phyloP scores from a whole-genome alignment of 2,888 invertebrate species.

The Congeria kusceri region DNA sequence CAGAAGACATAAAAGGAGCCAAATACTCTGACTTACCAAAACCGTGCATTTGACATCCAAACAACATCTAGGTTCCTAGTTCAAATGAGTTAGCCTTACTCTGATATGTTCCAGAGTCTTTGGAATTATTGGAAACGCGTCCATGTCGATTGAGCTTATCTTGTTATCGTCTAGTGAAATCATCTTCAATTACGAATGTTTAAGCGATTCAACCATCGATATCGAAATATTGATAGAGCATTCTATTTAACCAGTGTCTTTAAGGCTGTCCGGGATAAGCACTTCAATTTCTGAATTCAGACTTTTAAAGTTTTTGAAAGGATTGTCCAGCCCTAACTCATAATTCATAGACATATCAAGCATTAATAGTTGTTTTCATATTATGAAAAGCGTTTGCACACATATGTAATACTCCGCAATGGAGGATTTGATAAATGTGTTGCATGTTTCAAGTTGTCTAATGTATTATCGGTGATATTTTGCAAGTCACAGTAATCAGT shows the following conservation, averaged over 20 bases:
- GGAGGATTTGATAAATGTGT: constrained; percentile 11
- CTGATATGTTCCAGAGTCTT: constrained; percentile 11
- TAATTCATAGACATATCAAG: constrained; percentile 38
- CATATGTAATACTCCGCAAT: constrained; percentile 23
- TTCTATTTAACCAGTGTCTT: too few species aligned
- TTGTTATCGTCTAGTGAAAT: constrained; percentile 30
- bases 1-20: too few species aligned
- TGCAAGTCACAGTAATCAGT: constrained; percentile 10
- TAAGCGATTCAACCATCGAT: constrained; percentile 2
- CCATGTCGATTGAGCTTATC: constrained; percentile 4
- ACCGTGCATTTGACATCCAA: constrained; percentile 4
- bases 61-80: constrained; percentile 27
- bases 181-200: constrained; percentile 8
- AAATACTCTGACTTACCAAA: neutral
- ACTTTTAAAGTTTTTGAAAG: neutral
- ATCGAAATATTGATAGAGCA: neutral
- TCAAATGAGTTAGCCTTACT: constrained; percentile 22
- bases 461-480: neutral
- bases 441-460: constrained; percentile 3
- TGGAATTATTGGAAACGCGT: constrained; percentile 17
- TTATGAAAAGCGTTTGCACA: constrained; percentile 12
- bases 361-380: constrained; percentile 5
- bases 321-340: neutral
- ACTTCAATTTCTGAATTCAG: constrained; percentile 1
- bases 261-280: constrained; percentile 5